A percentile compares a stretch with the other conserved stretches of the same genome.
phyloP scores from a whole-genome alignment of 2,113 vertebrate species.

The Amphilophus citrinellus region DNA sequence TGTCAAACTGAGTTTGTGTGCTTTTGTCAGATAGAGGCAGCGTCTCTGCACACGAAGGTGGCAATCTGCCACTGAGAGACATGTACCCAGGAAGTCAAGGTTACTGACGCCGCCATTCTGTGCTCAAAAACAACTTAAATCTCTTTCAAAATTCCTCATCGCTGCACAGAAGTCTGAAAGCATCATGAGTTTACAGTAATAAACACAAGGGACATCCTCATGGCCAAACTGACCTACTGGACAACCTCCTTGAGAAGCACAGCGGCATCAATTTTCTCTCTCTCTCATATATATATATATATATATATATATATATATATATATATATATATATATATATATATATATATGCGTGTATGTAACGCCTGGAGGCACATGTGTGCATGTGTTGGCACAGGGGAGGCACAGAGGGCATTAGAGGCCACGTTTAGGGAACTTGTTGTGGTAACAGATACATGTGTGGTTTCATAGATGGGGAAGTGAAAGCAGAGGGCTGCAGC shows the following conservation, averaged over 20 bases:
- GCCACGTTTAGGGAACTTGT: constrained; percentile 76
- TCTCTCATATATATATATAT: no score
- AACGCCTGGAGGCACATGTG: constrained; percentile 24
- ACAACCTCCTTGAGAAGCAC: neutral
- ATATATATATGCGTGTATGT: neutral
- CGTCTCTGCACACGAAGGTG: constrained; percentile 37
- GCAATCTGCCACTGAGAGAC: constrained; percentile 23
- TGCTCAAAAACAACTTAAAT: constrained; percentile 31
- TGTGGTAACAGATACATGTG: constrained; percentile 78
- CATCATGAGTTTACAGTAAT: constrained; percentile 9
- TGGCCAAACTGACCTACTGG: neutral
- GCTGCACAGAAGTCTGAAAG: constrained; percentile 8
- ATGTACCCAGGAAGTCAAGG: constrained; percentile 51
- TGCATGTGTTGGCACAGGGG: constrained; percentile 45
- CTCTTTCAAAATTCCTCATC: neutral
- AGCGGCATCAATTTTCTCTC: no score
- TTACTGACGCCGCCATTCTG: constrained; percentile 6
- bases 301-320: no score
- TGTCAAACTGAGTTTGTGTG: constrained; percentile 14
- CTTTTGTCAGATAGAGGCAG: constrained; percentile 32
- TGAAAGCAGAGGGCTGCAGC: constrained; percentile 74
- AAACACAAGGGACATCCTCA: neutral
- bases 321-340: neutral
- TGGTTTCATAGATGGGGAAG: constrained; percentile 72
- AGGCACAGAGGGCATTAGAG: constrained; percentile 60